Evolutionary conservation across 2,113 vertebrate species (phyloP).

Genomic region (Dasypus novemcinctus): DNA sequence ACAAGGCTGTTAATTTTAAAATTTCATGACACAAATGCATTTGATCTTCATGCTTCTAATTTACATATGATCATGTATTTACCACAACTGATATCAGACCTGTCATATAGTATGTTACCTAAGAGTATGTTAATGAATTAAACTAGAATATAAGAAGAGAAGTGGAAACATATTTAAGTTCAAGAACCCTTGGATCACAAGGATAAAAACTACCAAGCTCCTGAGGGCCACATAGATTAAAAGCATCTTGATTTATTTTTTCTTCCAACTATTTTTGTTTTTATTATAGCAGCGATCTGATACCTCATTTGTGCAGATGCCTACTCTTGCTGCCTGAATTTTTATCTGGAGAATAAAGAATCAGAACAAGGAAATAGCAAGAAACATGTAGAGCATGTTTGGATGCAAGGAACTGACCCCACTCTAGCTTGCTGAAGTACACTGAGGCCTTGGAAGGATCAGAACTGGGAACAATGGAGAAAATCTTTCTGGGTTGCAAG

Average conservation of each 20-base stretch:
- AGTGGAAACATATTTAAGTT: background rate
- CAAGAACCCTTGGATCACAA: background rate
- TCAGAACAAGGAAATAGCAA: background rate
- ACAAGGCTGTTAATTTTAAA: background rate
- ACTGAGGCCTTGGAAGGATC: background rate
- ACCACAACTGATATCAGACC: background rate
- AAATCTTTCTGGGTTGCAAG: background rate
- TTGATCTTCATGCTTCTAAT: background rate
- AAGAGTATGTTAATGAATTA: background rate
- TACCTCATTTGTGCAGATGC: background rate
- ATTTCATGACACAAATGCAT: background rate
- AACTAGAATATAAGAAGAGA: background rate
- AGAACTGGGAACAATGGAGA: background rate
- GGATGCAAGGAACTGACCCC: background rate
- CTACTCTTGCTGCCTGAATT: background rate
- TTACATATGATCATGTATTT: background rate
- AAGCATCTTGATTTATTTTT: background rate
- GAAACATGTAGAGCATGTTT: background rate
- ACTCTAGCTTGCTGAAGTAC: background rate
- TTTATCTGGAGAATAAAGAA: background rate
- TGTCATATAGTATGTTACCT: background rate
- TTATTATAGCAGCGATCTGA: background rate
- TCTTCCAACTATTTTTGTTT: background rate
- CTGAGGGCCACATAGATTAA: background rate
- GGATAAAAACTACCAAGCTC: background rate